A percentile compares a stretch with the other conserved stretches of the same genome.
phyloP scores from a whole-genome alignment of 2,113 vertebrate species.

The Seriola aureovittata region DNA sequence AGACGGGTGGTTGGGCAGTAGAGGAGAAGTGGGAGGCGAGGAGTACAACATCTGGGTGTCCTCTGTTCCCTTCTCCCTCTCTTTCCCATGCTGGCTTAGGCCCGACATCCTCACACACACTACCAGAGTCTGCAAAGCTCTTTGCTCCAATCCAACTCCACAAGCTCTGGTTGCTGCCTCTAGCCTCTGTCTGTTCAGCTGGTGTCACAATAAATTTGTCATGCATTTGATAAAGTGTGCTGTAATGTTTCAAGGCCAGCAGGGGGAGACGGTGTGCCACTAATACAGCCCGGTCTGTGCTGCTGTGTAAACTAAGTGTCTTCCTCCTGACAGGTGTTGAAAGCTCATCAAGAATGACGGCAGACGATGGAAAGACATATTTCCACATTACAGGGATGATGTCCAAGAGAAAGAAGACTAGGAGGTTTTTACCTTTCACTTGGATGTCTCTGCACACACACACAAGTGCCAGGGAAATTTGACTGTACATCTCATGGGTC shows the following conservation, averaged over 20 bases:
- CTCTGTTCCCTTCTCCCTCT: constrained; percentile 42
- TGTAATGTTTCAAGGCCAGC: constrained; percentile 28
- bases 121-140: constrained; percentile 1
- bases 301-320: neutral
- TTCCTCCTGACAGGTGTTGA: constrained; percentile 46
- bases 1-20: neutral
- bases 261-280: constrained; percentile 66
- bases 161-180: neutral
- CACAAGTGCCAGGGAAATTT: constrained; percentile 22
- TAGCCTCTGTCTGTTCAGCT: constrained; percentile 14
- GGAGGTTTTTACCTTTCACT: constrained; percentile 9
- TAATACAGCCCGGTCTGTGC: constrained; percentile 1
- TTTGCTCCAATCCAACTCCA: constrained; percentile 8
- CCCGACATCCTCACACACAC: constrained; percentile 43
- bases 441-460: neutral
- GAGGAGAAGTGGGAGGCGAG: constrained; percentile 21
- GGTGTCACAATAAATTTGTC: constrained; percentile 12
- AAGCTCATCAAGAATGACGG: constrained; percentile 43
- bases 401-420: constrained; percentile 41
- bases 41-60: constrained; percentile 59
- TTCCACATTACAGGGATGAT: constrained; percentile 45
- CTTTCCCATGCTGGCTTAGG: constrained; percentile 41
- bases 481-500: constrained; percentile 16
- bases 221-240: neutral
- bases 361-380: constrained; percentile 52